Percentiles rank a stretch among this genome's conserved stretches.
These are phyloP conservation scores for Noturus placidus DNA, from an alignment of 2,113 vertebrate genomes.

Conservation along the genomic window DNA sequence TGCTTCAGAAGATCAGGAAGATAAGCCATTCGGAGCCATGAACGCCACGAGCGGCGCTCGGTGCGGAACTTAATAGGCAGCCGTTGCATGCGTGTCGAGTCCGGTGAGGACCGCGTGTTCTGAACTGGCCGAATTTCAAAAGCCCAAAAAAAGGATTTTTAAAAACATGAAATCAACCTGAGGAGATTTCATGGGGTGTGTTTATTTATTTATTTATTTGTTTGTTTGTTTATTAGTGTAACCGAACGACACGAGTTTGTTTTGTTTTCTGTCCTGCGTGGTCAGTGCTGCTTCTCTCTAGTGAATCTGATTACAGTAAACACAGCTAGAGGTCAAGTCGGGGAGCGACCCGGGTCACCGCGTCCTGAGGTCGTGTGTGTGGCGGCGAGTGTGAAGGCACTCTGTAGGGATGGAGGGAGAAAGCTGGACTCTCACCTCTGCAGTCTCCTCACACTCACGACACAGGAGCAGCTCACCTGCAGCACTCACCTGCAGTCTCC, in stretches of 20 bases:
- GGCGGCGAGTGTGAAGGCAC: background rate
- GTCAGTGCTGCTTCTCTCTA: background rate
- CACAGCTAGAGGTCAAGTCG: background rate
- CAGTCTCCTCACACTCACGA: background rate
- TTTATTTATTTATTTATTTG: background rate
- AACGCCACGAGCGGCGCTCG: background rate
- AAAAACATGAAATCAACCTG: background rate
- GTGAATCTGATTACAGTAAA: conserved; percentile 29
- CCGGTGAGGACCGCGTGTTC: background rate
- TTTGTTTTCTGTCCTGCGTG: background rate
- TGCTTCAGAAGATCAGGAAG: background rate
- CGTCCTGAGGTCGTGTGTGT: conserved; percentile 20
- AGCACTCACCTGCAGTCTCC: background rate
- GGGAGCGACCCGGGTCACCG: background rate
- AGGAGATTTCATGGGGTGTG: background rate
- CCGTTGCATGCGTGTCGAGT: too few relatives aligned
- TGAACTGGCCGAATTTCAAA: background rate
- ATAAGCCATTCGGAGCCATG: background rate
- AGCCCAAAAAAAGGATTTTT: background rate
- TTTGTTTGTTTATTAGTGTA: background rate
- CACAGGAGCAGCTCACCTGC: background rate
- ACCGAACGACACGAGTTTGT: background rate
- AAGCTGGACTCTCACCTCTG: conserved; percentile 13
- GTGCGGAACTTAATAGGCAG: background rate
- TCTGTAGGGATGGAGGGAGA: conserved; percentile 14